These are phyloP conservation scores for Notamacropus eugenii DNA, from an alignment of 2,797 vertebrate species.

Conservation along the genomic window DNA sequence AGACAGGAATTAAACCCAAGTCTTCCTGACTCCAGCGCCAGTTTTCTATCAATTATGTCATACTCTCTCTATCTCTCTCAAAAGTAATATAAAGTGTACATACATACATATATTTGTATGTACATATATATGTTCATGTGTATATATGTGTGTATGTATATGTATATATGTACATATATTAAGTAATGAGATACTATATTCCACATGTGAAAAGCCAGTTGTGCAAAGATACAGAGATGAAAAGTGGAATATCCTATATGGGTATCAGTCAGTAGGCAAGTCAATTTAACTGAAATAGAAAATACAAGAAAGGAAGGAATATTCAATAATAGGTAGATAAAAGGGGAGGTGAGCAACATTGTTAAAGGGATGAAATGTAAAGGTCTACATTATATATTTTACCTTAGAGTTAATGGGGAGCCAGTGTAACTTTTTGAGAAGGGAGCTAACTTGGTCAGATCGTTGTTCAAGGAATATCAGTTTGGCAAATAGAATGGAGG, in stretches of 20 bases:
- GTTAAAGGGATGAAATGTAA: not conserved
- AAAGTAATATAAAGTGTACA: not conserved
- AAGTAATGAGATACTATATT: not conserved
- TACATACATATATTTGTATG: no score
- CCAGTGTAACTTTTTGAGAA: not conserved
- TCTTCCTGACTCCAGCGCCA: not conserved
- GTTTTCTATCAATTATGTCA: not conserved
- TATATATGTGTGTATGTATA: no score
- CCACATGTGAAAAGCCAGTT: not conserved
- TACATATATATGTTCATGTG: no score
- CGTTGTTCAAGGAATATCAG: not conserved
- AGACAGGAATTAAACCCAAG: not conserved
- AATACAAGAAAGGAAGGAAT: not conserved
- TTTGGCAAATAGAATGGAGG: not conserved
- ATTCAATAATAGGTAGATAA: not conserved
- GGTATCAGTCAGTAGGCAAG: not conserved
- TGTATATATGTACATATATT: no score
- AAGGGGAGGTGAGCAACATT: not conserved
- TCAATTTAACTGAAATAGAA: not conserved
- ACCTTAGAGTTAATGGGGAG: not conserved
- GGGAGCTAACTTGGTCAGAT: not conserved
- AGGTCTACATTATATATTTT: not conserved
- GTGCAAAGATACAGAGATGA: not conserved
- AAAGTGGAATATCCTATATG: not conserved
- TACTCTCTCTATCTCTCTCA: not conserved